Evolutionary conservation across 2,113 vertebrate species (phyloP).

Genomic region (Prionailurus bengalensis): DNA sequence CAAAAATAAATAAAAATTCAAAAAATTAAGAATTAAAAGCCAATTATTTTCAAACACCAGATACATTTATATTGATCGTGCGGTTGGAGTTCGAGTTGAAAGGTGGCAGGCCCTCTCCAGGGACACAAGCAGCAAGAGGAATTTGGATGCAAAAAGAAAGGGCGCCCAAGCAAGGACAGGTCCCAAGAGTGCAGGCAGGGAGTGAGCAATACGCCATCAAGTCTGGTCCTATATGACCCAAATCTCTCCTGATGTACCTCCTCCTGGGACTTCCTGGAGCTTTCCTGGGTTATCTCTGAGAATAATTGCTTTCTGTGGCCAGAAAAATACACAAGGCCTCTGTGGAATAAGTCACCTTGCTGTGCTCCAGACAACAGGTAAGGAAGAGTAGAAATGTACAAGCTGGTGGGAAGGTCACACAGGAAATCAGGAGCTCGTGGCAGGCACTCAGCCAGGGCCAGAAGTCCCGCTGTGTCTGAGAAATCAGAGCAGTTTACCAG

Average conservation of each 20-base stretch:
- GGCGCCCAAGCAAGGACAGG: accelerated
- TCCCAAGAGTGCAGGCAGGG: not conserved
- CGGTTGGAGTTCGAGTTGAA: not conserved
- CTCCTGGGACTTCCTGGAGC: not conserved
- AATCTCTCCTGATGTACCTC: not conserved
- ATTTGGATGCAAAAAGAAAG: no score
- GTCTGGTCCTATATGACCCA: not conserved
- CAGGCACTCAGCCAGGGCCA: not conserved
- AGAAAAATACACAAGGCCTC: not conserved
- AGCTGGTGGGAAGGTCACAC: accelerated
- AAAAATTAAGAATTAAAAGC: not conserved
- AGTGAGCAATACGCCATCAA: accelerated
- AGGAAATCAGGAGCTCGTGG: not conserved
- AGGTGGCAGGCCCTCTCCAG: not conserved
- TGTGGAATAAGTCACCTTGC: not conserved
- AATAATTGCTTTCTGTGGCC: not conserved
- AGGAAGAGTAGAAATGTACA: accelerated
- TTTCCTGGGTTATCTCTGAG: not conserved
- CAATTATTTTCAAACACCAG: not conserved
- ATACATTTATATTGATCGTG: accelerated
- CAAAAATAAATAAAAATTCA: no score
- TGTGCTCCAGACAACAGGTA: accelerated
- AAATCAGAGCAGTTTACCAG: conserved; percentile 9
- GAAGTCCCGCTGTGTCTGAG: not conserved
- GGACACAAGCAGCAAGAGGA: not conserved